These are phyloP conservation scores for Epinephelus coioides DNA, from an alignment of 2,797 vertebrate species.

Conservation along the genomic window DNA sequence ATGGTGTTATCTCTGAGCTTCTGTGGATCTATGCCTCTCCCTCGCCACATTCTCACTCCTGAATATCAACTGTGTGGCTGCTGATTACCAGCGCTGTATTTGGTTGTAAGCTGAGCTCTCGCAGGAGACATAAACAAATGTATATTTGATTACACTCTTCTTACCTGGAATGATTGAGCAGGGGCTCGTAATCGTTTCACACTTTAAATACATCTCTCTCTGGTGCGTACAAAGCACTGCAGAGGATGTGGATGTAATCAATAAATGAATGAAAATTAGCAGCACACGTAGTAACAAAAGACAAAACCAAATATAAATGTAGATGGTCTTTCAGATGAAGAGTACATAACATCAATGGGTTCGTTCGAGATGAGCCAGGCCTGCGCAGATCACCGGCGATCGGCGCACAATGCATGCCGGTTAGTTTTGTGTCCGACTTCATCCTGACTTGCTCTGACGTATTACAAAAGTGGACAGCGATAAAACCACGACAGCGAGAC, in stretches of 20 bases:
- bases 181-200: slow-evolving; percentile 26
- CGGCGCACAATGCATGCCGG: too few species aligned
- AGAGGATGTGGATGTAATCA: slow-evolving; percentile 15
- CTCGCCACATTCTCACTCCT: slow-evolving; percentile 10
- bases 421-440: too few species aligned
- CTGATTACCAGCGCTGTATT: slow-evolving; percentile 40
- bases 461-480: too few species aligned
- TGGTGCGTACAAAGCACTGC: slow-evolving; percentile 12
- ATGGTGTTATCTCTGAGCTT: slow-evolving; percentile 29
- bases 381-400: too few species aligned
- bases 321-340: neutral
- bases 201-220: slow-evolving; percentile 38
- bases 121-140: slow-evolving; percentile 44
- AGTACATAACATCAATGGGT: neutral
- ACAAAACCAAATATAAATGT: neutral
- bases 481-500: too few species aligned
- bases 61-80: slow-evolving; percentile 19
- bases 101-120: slow-evolving; percentile 41
- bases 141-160: slow-evolving; percentile 47
- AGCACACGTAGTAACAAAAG: neutral
- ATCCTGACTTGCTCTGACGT: too few species aligned
- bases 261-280: neutral
- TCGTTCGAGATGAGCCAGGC: too few species aligned
- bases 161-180: slow-evolving; percentile 28
- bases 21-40: slow-evolving; percentile 12